Evolutionary conservation across 1,140 invertebrate species (phyloP), one percentile per base, ranked within the genome.

Genomic region (Lordiphosa stackelbergi): DNA sequence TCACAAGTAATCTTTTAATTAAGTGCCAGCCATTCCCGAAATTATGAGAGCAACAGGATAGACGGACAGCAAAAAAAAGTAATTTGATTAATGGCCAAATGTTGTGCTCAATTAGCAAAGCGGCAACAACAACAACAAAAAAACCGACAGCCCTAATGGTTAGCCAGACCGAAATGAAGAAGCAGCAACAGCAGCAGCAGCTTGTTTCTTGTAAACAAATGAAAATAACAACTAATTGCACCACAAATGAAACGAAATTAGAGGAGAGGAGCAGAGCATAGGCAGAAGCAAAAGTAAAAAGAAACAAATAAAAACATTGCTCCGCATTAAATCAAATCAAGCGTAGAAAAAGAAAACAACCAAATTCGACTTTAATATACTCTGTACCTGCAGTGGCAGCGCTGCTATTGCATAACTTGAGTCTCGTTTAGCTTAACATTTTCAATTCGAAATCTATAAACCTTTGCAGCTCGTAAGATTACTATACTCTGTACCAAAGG

Each of bases 71-170:
- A 22, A 40, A 34, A 47, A 42, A 48, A 49, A 49, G 38, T 63
- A 73, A 85, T 85, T 85, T 85, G 83, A 85, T 85, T 85, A 85
- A 85, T 85, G 69, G 65, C 38, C 53, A 77, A 85, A 77, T 75
- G 69, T 72, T 71, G 66, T 64, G 81, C 83, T 73, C 73, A 85
- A 85, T 85, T 85, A 85, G 79, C 46, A 66, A 57, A 43, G 24
- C 43, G 42, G 28, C 53, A 69, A 24, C 34, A 40, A 47, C 42
- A 56, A 42, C 2, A 19, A 2, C 2, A 19, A 54, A 37, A 72
- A 49, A 47, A 41, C 38, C 38, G 52, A 46, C 61, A 49, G 24
- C 64, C 52, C 66, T 68, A 68, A 68, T 58, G 63, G 40, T 58
- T 58, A 45, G 16, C 34, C 37, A 36, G 43, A 57, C 52, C 48